Conservation (phyloP, 1,140 invertebrate species). For the Andricus grossulariae region DNA sequence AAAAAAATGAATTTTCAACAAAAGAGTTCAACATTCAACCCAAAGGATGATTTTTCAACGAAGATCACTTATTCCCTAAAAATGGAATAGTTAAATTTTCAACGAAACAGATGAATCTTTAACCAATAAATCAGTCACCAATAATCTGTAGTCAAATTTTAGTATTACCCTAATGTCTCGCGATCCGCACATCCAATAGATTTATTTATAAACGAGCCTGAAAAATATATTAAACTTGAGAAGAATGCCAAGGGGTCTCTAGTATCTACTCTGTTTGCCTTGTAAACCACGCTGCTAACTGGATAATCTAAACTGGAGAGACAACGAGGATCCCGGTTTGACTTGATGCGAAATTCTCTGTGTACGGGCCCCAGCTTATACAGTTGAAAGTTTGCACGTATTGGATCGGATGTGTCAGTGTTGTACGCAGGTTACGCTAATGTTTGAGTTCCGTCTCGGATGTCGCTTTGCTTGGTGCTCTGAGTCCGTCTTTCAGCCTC, state of each 20-base stretch:
- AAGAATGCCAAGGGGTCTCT: background rate
- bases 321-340: constrained; percentile 49
- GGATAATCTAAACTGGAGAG: constrained; percentile 64
- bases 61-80: no score
- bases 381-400: background rate
- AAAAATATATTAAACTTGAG: no score
- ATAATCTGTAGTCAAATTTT: no score
- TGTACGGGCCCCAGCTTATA: constrained; percentile 35
- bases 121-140: no score
- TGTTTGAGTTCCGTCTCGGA: constrained; percentile 66
- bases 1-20: no score
- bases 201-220: no score
- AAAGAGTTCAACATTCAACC: no score
- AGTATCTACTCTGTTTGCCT: constrained; percentile 62
- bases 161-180: no score
- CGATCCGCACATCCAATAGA: no score
- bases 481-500: constrained; percentile 37
- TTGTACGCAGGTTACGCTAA: constrained; percentile 52
- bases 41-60: no score
- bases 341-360: constrained; percentile 58
- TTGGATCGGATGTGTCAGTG: background rate
- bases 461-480: constrained; percentile 54
- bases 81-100: no score
- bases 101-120: no score
- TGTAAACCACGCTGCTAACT: constrained; percentile 63